Evolutionary conservation across 2,113 vertebrate genomes (phyloP).

Genomic region (Murina feae): DNA sequence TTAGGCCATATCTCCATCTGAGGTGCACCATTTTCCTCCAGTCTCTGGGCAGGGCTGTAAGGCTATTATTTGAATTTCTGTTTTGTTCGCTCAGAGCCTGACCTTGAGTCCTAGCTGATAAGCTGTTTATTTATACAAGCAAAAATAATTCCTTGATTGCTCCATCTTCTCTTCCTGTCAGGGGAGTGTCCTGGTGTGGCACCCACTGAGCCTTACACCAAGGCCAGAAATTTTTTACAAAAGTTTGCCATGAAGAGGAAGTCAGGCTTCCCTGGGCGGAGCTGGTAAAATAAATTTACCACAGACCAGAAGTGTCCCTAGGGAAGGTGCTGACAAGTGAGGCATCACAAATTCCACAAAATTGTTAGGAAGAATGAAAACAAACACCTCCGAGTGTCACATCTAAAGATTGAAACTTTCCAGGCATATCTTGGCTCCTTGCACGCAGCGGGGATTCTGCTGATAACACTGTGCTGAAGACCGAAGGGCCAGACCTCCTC

Average conservation of each 20-base stretch:
- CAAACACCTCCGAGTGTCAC: neutral
- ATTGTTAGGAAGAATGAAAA: neutral
- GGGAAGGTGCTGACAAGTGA: neutral
- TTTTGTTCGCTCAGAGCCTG: neutral
- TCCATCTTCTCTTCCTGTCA: neutral
- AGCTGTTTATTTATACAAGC: neutral
- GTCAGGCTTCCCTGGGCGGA: neutral
- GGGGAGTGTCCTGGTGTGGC: neutral
- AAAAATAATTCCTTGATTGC: neutral
- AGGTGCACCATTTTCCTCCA: neutral
- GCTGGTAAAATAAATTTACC: neutral
- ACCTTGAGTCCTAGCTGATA: neutral
- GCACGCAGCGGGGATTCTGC: neutral
- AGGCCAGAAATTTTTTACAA: neutral
- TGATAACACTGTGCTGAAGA: rapidly evolving
- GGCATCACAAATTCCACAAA: neutral
- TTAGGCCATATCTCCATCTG: neutral
- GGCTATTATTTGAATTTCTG: neutral
- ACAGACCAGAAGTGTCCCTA: neutral
- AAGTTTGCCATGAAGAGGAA: neutral
- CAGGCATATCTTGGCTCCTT: neutral
- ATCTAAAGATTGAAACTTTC: neutral
- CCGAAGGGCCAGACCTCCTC: neutral
- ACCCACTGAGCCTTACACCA: neutral
- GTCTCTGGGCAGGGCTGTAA: neutral